Evolutionary conservation across 1,140 invertebrate genomes (phyloP), one percentile per base, ranked within the genome.

Genomic region (Steinernema khuongi): DNA sequence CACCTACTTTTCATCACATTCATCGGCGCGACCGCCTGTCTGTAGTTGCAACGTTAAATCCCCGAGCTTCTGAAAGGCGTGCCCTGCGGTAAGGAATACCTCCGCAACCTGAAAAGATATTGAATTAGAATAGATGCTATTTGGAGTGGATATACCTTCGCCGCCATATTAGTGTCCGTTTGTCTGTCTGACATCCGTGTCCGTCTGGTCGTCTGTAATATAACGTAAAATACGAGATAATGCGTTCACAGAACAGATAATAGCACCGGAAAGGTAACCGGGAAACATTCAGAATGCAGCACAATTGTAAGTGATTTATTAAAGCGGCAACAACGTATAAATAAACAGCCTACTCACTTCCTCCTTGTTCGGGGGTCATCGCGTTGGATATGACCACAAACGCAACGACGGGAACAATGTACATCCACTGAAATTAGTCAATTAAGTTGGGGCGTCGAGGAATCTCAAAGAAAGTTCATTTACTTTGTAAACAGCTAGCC

Each of bases 351-450:
- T 60, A 60, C 50, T 60, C 75, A n/a, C 67, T 67, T 19, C 18
- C 75, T 31, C 69, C 70, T 31, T 74, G 73, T 30, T 81, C 75
- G 26, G 76, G 70, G 43, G 66, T 70, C 17, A 79, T 77, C 2
- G 72, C 75, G 50, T 76, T 79, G 0, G 80, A 81, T 4, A 81
- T 70, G 26, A 81, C 19, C 71, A 84, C 74, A 67, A 84, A 84
- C 19, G 84, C 41, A 1, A 84, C 83, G n/a, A 81, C 83, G 31
- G 82, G 82, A 19, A 84, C 81, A 26, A 84, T 85, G 72, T 84
- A 84, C 82, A 84, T 84, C 82, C 82, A 84, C 78, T 83, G 80
- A 71, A 82, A 82, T 33, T 68, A 32, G 1, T 43, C 19, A 29
- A 50, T 68, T 74, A n/a, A 74, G 73, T 44, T 7, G 19, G 22